A percentile compares a stretch with the other conserved stretches of the same genome.
Evolutionary conservation across 2,888 invertebrate genomes (phyloP).

Genomic region (Rhabditophanes sp.): DNA sequence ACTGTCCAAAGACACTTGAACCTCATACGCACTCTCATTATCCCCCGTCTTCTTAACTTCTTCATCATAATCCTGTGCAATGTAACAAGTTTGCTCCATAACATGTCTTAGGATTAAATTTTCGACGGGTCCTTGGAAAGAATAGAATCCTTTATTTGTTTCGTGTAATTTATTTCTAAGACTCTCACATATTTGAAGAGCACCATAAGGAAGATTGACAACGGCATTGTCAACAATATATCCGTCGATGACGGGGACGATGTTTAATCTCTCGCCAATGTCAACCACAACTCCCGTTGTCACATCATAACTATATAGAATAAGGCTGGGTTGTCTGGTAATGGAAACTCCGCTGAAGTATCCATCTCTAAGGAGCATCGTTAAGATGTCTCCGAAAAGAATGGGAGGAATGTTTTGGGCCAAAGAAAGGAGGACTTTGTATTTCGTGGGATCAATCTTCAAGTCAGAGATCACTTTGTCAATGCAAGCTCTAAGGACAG

Average conservation of each 20-base stretch:
- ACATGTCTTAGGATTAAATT: constrained; percentile 48
- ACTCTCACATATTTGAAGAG: constrained; percentile 46
- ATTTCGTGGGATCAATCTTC: constrained; percentile 47
- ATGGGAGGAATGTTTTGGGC: constrained; percentile 34
- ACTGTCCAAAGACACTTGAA: constrained; percentile 15
- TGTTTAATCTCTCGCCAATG: constrained; percentile 52
- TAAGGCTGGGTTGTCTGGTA: constrained; percentile 51
- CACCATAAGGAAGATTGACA: constrained; percentile 50
- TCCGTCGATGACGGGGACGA: constrained; percentile 52
- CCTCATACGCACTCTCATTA: constrained; percentile 9
- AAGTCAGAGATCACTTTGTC: constrained; percentile 49
- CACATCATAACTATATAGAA: constrained; percentile 52
- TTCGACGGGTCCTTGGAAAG: constrained; percentile 47
- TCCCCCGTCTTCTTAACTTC: constrained; percentile 29
- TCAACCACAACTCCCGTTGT: constrained; percentile 53
- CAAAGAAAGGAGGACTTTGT: constrained; percentile 44
- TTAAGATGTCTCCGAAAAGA: constrained; percentile 44
- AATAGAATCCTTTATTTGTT: constrained; percentile 38
- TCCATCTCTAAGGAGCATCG: constrained; percentile 26
- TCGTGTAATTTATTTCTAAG: constrained; percentile 21
- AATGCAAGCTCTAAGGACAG: constrained; percentile 48
- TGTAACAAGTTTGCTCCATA: constrained; percentile 49
- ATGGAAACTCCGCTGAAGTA: constrained; percentile 49
- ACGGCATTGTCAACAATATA: constrained; percentile 50
- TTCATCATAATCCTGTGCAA: constrained; percentile 47